Conservation (phyloP, 2,797 vertebrate species). For the Tapirus indicus region DNA sequence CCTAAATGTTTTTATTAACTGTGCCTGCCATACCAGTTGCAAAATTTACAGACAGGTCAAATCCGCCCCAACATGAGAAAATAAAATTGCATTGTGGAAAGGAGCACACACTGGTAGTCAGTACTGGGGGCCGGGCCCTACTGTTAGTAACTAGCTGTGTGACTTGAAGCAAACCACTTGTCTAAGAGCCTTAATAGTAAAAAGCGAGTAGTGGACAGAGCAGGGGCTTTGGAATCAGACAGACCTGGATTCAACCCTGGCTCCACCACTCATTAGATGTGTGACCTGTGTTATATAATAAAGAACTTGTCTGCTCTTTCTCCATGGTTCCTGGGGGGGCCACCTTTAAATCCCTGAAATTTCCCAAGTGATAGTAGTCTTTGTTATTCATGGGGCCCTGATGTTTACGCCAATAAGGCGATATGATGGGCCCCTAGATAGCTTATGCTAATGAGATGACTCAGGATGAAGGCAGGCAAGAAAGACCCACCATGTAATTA, state of each 20-base stretch:
- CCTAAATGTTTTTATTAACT: neutral
- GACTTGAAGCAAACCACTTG: neutral
- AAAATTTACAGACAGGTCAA: conserved; percentile 16
- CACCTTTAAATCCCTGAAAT: neutral
- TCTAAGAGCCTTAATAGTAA: neutral
- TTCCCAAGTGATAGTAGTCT: neutral
- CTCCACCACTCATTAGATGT: neutral
- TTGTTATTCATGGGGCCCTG: neutral
- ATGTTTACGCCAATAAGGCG: neutral
- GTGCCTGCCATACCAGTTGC: neutral
- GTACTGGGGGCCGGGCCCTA: neutral
- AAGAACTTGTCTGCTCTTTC: neutral
- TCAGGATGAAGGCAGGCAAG: neutral
- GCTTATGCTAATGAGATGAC: neutral
- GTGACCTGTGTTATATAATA: neutral
- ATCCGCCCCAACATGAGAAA: neutral
- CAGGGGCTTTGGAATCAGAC: neutral
- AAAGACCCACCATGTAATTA: neutral
- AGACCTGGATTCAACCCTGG: neutral
- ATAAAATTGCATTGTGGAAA: neutral
- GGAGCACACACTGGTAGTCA: neutral
- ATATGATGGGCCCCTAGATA: neutral
- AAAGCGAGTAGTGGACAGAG: neutral
- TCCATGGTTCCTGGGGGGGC: neutral
- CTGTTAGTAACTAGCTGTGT: neutral